A percentile compares a stretch with the other conserved stretches of the same genome.
Evolutionary conservation across 2,888 invertebrate genomes (phyloP).

Genomic region (Rhingia rostrata): DNA sequence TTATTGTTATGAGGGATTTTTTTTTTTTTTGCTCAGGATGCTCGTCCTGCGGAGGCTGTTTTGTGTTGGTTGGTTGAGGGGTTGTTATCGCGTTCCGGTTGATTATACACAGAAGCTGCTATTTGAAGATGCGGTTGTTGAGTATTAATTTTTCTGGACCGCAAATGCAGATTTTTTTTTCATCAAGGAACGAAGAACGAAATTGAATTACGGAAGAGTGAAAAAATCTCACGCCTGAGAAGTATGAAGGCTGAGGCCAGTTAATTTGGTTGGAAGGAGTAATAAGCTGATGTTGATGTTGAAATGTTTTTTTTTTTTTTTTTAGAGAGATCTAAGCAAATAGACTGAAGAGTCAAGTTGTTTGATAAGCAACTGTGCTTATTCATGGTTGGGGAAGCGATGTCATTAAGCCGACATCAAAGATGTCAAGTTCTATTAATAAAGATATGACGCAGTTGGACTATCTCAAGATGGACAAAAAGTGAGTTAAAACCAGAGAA

Average conservation of each 20-base stretch:
- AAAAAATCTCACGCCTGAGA: constrained; percentile 28
- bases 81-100: constrained; percentile 63
- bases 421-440: background rate
- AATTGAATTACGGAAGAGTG: constrained; percentile 57
- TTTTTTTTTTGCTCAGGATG: constrained; percentile 6
- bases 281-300: background rate
- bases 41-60: constrained; percentile 3
- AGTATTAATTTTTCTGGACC: constrained; percentile 66
- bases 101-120: constrained; percentile 63
- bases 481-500: no score
- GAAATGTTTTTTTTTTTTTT: constrained; percentile 20
- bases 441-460: background rate
- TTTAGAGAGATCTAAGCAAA: constrained; percentile 1
- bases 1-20: constrained; percentile 58
- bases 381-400: constrained; percentile 6
- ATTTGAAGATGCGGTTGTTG: constrained; percentile 63
- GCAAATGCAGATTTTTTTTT: constrained; percentile 45
- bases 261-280: constrained; percentile 25
- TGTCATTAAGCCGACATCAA: constrained; percentile 2
- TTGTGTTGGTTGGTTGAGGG: constrained; percentile 23
- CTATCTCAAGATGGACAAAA: no score
- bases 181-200: constrained; percentile 1
- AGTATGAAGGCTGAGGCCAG: constrained; percentile 36
- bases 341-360: constrained; percentile 19
- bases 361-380: constrained; percentile 37